These are phyloP conservation scores for Melanotaenia maccullochi DNA, from an alignment of 2,797 vertebrate genomes.

Conservation along the genomic window DNA sequence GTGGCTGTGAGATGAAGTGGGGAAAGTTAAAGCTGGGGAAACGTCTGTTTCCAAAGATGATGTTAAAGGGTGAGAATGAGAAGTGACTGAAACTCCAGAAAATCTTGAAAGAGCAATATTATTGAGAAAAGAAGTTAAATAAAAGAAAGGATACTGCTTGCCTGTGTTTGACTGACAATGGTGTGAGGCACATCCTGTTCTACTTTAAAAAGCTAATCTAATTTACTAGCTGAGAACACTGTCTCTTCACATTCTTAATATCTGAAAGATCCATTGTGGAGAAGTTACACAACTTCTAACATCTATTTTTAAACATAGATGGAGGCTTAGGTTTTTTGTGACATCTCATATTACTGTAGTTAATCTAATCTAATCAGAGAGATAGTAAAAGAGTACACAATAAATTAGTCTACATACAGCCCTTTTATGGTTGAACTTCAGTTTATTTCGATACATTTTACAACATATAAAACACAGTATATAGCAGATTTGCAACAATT, in stretches of 20 bases:
- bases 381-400: not conserved
- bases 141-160: not conserved
- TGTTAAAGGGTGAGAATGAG: not conserved
- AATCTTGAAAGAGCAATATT: constrained; percentile 2
- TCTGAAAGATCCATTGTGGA: constrained; percentile 1
- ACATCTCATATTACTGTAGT: constrained; percentile 11
- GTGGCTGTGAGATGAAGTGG: not conserved
- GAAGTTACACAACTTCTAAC: not conserved
- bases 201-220: not conserved
- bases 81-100: not conserved
- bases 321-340: not conserved
- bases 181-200: not conserved
- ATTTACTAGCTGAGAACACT: not conserved
- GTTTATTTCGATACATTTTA: constrained; percentile 47
- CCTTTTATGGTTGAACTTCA: constrained; percentile 49
- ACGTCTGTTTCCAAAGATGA: not conserved
- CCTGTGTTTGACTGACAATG: not conserved
- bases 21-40: not conserved
- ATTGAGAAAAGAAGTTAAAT: constrained; percentile 8
- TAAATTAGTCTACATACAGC: constrained; percentile 39
- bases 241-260: not conserved
- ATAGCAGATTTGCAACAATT: constrained; percentile 25
- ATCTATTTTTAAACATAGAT: constrained; percentile 1
- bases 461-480: constrained; percentile 44
- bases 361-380: not conserved